Conservation (phyloP, 2,888 invertebrate species). For the Pseudococcus longispinus region DNA sequence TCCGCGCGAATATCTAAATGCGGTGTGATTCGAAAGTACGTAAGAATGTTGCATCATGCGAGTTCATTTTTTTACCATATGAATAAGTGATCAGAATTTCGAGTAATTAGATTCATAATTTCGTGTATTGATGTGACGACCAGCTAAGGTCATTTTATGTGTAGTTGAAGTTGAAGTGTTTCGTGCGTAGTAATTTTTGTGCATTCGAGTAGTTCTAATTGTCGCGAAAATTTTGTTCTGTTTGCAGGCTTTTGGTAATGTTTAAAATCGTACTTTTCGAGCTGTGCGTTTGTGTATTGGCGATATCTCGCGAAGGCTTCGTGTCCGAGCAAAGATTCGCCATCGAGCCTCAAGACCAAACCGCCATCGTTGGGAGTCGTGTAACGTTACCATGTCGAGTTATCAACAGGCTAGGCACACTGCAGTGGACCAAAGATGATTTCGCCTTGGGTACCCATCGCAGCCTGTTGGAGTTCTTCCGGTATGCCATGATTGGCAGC, state of each 20-base stretch:
- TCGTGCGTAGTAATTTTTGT: background rate
- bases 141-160: background rate
- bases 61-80: background rate
- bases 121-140: background rate
- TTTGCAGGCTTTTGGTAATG: conserved; percentile 51
- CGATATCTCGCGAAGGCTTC: conserved; percentile 59
- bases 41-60: background rate
- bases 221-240: background rate
- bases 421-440: conserved; percentile 98
- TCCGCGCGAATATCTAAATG: background rate
- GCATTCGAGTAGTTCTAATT: background rate
- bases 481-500: conserved; percentile 95
- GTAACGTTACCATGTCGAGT: conserved; percentile 91
- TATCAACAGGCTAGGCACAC: conserved; percentile 83
- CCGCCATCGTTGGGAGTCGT: conserved; percentile 85
- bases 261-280: conserved; percentile 19
- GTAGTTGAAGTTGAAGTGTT: background rate
- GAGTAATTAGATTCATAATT: background rate
- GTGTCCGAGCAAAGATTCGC: conserved; percentile 82
- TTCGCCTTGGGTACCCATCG: conserved; percentile 92
- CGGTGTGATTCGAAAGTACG: conserved; percentile 9
- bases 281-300: conserved; percentile 35
- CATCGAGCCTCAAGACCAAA: conserved; percentile 90
- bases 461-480: conserved; percentile 87
- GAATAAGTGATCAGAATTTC: background rate